A percentile compares a stretch with the other conserved stretches of the same genome.
Conservation (phyloP, 2,797 vertebrate genomes). For the Pyrrhura leucotis region DNA sequence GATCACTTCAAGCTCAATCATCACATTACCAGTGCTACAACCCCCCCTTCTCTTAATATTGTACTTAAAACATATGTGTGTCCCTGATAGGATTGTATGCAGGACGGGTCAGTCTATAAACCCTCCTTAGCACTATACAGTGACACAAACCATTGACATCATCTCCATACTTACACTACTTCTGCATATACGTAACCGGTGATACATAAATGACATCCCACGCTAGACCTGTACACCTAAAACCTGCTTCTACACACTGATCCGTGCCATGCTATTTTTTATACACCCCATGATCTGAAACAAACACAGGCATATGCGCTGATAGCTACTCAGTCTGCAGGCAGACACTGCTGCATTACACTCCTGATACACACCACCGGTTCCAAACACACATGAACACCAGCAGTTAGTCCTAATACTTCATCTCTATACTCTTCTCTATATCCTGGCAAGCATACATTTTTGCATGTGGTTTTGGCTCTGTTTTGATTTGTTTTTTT, state of each 20-base stretch:
- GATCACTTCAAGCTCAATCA: neutral
- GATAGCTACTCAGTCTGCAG: neutral
- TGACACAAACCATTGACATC: neutral
- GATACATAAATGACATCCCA: neutral
- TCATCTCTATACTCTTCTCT: neutral
- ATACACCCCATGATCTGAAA: neutral
- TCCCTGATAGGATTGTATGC: neutral
- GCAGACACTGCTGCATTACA: neutral
- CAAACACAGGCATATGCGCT: neutral
- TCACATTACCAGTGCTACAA: neutral
- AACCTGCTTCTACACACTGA: neutral
- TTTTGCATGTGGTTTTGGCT: neutral
- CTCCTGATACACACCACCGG: accelerated
- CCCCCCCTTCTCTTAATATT: neutral
- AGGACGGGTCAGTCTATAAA: neutral
- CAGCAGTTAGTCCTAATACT: neutral
- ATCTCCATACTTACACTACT: neutral
- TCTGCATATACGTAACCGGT: neutral
- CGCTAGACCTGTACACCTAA: accelerated
- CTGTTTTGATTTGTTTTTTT: accelerated
- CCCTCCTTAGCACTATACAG: neutral
- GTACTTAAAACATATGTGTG: neutral
- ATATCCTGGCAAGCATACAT: neutral
- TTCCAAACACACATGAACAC: neutral
- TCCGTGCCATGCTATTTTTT: neutral